phyloP scores from a whole-genome alignment of 2,888 invertebrate genomes.

The Hyles lineata region DNA sequence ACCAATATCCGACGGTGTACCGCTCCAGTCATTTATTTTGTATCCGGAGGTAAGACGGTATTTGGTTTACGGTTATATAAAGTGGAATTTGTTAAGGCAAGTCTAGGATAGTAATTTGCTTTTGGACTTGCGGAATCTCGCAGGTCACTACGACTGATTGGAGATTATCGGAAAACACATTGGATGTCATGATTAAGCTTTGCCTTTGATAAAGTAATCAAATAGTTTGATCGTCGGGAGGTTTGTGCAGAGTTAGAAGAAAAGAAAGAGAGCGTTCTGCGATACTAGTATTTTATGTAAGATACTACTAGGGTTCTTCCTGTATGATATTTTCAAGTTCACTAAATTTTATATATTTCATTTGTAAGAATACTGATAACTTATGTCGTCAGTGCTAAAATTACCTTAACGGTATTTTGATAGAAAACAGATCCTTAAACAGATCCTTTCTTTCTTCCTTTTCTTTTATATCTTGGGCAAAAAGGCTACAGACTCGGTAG shows the following conservation, averaged over 20 bases:
- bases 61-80: constrained; percentile 28
- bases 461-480: too few species aligned
- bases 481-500: too few species aligned
- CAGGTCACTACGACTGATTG: neutral
- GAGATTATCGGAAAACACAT: neutral
- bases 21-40: constrained; percentile 48
- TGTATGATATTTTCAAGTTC: too few species aligned
- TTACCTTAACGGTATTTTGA: too few species aligned
- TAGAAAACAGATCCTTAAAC: too few species aligned
- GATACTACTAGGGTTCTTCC: too few species aligned
- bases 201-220: neutral
- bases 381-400: too few species aligned
- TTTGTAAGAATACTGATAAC: too few species aligned
- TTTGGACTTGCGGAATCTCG: neutral
- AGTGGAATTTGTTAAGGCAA: neutral
- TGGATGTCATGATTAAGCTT: neutral
- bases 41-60: constrained; percentile 30
- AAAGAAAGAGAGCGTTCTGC: too few species aligned
- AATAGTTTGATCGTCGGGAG: neutral
- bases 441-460: too few species aligned
- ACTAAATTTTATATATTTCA: too few species aligned
- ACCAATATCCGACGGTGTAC: constrained; percentile 59
- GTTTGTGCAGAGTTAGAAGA: neutral
- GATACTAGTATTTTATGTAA: too few species aligned
- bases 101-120: neutral